Evolutionary conservation across 1,140 invertebrate genomes (phyloP).

Genomic region (Paralvinella palmiformis): DNA sequence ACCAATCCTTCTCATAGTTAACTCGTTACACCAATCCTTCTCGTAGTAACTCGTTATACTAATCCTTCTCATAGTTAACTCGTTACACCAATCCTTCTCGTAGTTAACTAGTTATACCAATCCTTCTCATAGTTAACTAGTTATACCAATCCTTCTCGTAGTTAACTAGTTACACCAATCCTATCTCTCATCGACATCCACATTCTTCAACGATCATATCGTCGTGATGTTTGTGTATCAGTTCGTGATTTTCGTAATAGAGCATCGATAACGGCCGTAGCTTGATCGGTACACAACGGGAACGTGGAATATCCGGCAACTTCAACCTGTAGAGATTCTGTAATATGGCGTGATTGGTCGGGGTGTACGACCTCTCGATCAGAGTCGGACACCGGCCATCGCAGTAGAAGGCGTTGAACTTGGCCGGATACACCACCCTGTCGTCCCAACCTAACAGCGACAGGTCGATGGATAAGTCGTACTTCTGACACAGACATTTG

Average conservation of each 20-base stretch:
- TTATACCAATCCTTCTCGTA: too few species aligned
- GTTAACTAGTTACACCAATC: too few species aligned
- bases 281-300: constrained; percentile 48
- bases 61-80: too few species aligned
- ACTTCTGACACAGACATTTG: constrained; percentile 4
- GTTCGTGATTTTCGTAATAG: constrained; percentile 44
- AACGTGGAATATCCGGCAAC: constrained; percentile 22
- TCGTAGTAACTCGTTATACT: too few species aligned
- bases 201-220: constrained; percentile 11
- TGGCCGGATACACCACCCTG: constrained; percentile 96
- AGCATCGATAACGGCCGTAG: constrained; percentile 5
- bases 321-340: constrained; percentile 79
- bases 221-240: constrained; percentile 2
- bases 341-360: constrained; percentile 96
- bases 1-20: too few species aligned
- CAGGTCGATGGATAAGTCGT: constrained; percentile 68
- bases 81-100: too few species aligned
- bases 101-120: too few species aligned
- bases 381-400: constrained; percentile 88
- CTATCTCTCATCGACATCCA: constrained; percentile 11
- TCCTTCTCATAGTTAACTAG: too few species aligned
- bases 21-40: too few species aligned
- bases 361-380: constrained; percentile 80
- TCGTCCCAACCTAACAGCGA: constrained; percentile 92
- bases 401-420: constrained; percentile 91